Conservation (phyloP, 2,888 invertebrate genomes). For the Limnephilus lunatus region DNA sequence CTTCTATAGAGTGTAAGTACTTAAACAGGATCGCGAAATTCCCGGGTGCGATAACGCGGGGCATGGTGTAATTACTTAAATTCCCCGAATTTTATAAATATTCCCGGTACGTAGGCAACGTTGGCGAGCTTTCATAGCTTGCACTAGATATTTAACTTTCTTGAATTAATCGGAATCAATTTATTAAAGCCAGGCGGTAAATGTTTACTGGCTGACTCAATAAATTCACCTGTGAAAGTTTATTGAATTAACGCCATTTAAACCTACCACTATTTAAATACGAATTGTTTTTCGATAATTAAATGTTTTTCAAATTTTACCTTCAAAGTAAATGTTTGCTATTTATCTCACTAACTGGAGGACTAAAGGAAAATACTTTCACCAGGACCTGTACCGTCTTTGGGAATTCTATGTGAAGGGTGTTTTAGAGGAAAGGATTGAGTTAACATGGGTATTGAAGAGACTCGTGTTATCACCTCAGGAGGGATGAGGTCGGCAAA, state of each 20-base stretch:
- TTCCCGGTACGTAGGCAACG: not conserved
- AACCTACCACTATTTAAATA: not conserved
- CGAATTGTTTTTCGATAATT: not conserved
- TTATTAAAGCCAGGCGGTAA: not conserved
- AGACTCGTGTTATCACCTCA: no score
- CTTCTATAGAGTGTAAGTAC: constrained; percentile 24
- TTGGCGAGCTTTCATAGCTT: constrained; percentile 25
- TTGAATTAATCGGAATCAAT: not conserved
- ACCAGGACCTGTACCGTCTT: no score
- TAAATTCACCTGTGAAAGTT: not conserved
- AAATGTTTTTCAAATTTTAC: not conserved
- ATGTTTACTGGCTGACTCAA: not conserved
- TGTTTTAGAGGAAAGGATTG: no score
- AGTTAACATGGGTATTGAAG: no score
- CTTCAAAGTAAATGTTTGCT: not conserved
- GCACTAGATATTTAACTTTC: constrained; percentile 5
- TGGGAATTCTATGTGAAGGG: no score
- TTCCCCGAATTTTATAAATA: constrained; percentile 54
- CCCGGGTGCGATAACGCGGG: constrained; percentile 32
- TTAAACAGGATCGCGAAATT: constrained; percentile 30
- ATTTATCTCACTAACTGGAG: not conserved
- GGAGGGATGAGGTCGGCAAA: no score
- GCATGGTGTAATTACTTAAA: constrained; percentile 52
- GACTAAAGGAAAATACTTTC: no score
- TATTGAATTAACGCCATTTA: not conserved